These are phyloP conservation scores for Marisa cornuarietis DNA, from an alignment of 1,140 invertebrate species.

Conservation along the genomic window DNA sequence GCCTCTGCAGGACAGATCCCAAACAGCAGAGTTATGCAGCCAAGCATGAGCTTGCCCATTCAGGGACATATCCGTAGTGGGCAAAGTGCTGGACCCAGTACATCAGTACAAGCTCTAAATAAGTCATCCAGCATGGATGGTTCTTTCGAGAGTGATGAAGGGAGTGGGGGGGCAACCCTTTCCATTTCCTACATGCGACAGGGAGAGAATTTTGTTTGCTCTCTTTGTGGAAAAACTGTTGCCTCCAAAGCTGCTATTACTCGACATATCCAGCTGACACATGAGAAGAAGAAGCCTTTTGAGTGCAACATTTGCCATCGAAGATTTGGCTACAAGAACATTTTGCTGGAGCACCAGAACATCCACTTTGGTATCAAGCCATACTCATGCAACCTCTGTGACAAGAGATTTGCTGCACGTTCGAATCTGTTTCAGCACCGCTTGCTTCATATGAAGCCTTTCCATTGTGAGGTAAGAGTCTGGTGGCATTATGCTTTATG, in stretches of 20 bases:
- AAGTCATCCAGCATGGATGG: too few species aligned
- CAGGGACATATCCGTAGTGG: not conserved
- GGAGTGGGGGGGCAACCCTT: constrained; percentile 21
- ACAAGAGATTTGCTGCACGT: constrained; percentile 56
- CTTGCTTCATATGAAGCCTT: constrained; percentile 51
- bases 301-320: constrained; percentile 55
- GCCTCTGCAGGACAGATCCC: constrained; percentile 3
- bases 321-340: constrained; percentile 54
- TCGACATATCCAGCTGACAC: constrained; percentile 53
- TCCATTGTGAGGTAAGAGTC: constrained; percentile 34
- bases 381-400: constrained; percentile 56
- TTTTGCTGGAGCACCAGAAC: constrained; percentile 58
- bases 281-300: constrained; percentile 56
- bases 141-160: constrained; percentile 9
- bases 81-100: too few species aligned
- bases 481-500: too few species aligned
- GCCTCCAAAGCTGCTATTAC: constrained; percentile 54
- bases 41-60: not conserved
- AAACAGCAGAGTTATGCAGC: not conserved
- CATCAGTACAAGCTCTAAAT: too few species aligned
- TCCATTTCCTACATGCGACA: constrained; percentile 38
- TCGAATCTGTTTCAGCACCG: constrained; percentile 57
- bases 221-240: constrained; percentile 46
- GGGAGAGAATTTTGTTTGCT: constrained; percentile 43
- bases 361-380: constrained; percentile 61